Evolutionary conservation across 2,888 invertebrate genomes (phyloP).

Genomic region (Labia minor): DNA sequence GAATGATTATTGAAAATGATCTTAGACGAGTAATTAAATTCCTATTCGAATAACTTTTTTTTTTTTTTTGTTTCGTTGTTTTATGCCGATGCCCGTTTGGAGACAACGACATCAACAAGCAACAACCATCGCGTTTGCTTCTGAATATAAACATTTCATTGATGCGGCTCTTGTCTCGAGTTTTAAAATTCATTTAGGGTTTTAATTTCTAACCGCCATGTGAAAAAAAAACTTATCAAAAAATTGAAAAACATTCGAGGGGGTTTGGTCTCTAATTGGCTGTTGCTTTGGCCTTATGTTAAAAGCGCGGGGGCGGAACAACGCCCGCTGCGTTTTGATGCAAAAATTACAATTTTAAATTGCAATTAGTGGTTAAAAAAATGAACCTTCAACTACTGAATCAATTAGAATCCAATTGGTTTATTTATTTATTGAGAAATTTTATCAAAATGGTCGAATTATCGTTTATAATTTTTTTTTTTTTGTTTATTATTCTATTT

Average conservation of each 20-base stretch:
- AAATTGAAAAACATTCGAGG: neutral
- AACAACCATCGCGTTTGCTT: neutral
- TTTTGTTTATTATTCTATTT: neutral
- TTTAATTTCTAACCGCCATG: neutral
- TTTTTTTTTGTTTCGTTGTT: neutral
- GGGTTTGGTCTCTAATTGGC: neutral
- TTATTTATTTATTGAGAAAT: neutral
- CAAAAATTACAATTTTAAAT: neutral
- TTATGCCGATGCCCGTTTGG: neutral
- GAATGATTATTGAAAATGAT: no score
- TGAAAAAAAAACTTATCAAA: conserved; percentile 13
- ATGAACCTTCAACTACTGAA: neutral
- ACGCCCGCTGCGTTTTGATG: neutral
- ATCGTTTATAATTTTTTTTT: neutral
- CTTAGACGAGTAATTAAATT: neutral
- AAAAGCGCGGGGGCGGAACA: neutral
- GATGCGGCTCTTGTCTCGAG: neutral
- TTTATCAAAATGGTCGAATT: neutral
- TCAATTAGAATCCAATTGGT: neutral
- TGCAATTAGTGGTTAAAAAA: neutral
- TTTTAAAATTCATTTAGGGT: conserved; percentile 13
- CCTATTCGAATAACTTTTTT: neutral
- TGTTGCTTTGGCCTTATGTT: neutral
- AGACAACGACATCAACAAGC: neutral
- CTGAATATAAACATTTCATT: conserved; percentile 4